Percentiles rank a stretch among this genome's conserved stretches.
These are phyloP conservation scores for Poecilia velifera DNA, from an alignment of 2,797 vertebrate species.

Conservation along the genomic window DNA sequence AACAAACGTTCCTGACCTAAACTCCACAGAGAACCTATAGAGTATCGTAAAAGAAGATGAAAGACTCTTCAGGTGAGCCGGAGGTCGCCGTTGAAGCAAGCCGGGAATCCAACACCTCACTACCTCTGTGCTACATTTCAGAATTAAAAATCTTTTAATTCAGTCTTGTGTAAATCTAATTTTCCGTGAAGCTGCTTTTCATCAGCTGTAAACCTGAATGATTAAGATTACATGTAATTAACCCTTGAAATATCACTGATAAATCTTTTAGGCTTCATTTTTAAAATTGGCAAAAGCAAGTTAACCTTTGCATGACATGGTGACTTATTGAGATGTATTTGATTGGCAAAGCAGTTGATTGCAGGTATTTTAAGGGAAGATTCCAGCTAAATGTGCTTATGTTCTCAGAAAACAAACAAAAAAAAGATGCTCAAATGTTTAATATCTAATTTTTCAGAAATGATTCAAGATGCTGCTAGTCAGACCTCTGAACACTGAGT, in stretches of 20 bases:
- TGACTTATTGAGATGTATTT: neutral
- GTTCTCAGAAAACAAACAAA: neutral
- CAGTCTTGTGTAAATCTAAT: neutral
- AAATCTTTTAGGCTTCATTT: neutral
- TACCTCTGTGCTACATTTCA: neutral
- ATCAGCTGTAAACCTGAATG: neutral
- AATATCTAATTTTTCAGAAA: neutral
- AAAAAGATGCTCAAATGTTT: neutral
- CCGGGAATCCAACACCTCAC: neutral
- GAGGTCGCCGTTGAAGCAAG: neutral
- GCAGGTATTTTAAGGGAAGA: neutral
- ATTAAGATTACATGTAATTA: neutral
- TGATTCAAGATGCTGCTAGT: constrained; percentile 7
- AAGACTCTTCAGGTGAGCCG: neutral
- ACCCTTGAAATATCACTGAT: neutral
- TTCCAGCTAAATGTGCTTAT: neutral
- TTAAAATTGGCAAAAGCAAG: neutral
- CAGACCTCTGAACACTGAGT: constrained; percentile 25
- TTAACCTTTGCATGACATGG: neutral
- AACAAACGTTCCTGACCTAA: neutral
- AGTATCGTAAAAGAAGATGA: neutral
- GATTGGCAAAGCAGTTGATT: neutral
- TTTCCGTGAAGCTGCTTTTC: neutral
- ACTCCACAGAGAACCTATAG: neutral
- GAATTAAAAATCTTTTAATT: neutral